Evolutionary conservation across 2,113 vertebrate genomes (phyloP).

Genomic region (Zosterops hypoxanthus): DNA sequence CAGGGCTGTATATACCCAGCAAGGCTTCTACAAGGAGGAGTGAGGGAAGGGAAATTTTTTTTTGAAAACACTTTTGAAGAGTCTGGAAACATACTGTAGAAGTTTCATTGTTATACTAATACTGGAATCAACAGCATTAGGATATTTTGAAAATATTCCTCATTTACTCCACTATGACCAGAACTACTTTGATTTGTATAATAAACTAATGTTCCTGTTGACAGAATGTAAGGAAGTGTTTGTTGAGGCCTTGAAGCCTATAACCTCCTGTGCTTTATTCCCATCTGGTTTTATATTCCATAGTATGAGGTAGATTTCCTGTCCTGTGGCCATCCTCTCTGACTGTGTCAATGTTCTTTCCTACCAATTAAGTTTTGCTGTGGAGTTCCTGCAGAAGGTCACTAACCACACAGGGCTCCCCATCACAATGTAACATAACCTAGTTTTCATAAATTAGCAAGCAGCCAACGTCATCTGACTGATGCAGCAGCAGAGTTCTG

Average conservation of each 20-base stretch:
- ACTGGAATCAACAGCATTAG: not conserved
- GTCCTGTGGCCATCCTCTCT: not conserved
- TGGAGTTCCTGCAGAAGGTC: not conserved
- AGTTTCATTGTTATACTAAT: not conserved
- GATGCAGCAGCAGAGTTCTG: not conserved
- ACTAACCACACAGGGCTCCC: not conserved
- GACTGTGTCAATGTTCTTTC: not conserved
- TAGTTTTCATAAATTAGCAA: not conserved
- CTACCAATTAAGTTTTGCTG: not conserved
- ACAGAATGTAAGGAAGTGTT: not conserved
- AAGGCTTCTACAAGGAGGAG: not conserved
- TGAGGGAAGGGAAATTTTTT: not conserved
- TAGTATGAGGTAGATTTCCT: not conserved
- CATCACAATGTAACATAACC: not conserved
- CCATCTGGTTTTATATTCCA: not conserved
- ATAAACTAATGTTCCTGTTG: not conserved
- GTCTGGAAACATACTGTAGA: not conserved
- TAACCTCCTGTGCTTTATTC: not conserved
- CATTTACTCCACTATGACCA: not conserved
- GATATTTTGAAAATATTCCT: not conserved
- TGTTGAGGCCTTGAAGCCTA: not conserved
- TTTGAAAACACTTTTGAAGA: not conserved
- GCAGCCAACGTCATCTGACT: fast-evolving
- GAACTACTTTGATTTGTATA: not conserved
- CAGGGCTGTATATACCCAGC: not conserved